Evolutionary conservation across 2,888 invertebrate species (phyloP), one percentile per base, ranked within the genome.

Genomic region (Aspidapion aeneum): DNA sequence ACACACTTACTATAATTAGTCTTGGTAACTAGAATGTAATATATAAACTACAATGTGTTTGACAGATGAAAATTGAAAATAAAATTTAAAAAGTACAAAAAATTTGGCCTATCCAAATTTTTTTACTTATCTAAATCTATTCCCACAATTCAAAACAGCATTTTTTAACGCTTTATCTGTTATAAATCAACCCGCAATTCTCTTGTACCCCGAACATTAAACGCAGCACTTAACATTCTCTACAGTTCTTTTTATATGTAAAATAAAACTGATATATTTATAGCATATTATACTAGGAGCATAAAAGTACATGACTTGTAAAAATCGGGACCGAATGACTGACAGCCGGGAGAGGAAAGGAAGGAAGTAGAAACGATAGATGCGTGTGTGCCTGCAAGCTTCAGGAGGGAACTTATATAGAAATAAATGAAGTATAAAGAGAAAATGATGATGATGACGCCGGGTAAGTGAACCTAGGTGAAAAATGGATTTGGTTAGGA

Each of bases 251-350:
- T 78, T 78, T 77, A 77, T 78, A 78, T 79, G 79, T 75, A 78
- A 79, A 79, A 75, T 76, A 75, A 75, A 76, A 77, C 77, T 77
- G 79, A 78, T 79, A 78, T 78, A 77, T 78, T 79, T 77, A 78
- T 78, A 74, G 77, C 69, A 73, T 78, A 79, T 79, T 79, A 35
- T 35, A 35, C 5, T 35, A 35, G 35, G 35, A 35, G 35, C 35
- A 79, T 80, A 79, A 80, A 80, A 79, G 74, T 79, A 76, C 78
- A 80, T 80, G 79, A 79, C 77, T 79, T 79, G 80, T 80, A 77
- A 80, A 79, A 80, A 80, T 80, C 73, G 72, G 78, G 80, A 80
- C 79, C 73, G 72, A 78, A 35, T 35, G 35, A 35, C 35, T 35
- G 35, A 35, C 35, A 35, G 35, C 5, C 35, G 12, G 3, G 12